Evolutionary conservation across 2,113 vertebrate genomes (phyloP), one percentile per base, ranked within the genome.

Genomic region (Corydoras maculifer): DNA sequence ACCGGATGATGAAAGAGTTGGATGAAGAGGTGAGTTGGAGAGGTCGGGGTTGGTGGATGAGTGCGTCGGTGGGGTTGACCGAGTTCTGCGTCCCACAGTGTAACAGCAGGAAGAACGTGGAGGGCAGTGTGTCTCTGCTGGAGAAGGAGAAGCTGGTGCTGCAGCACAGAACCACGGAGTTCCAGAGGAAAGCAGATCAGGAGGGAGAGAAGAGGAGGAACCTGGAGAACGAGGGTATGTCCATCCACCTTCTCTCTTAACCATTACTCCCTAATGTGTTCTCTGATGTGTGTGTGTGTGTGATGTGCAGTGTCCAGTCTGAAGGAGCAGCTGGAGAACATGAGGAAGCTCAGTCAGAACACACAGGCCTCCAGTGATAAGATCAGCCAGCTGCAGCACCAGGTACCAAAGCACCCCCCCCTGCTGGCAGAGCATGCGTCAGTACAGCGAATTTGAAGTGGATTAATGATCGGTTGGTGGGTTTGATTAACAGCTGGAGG

Each of bases 1-100:
- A 99, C 81, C 98, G 96, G 88, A 92, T 98, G 78, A 92, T 94
- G 86, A 99, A 97, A 84, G 96, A 99, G 83, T 85, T 99, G 84
- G 96, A 98, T 82, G 96, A 98, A 88, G 96, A 99, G 92, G 97
- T 99, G 89, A 77, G 81, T 48, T 43, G 35, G 35, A 43, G 35
- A 43, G 4, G 35, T 43, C 4, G 35, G 35, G 7, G 35, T 5
- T 43, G 35, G 35, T 43, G 35, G 35, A 43, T 8, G 35, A 43
- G 35, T 4, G 35, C 35, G 7, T 43, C 4, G 35, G 35, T 4
- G 35, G 35, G 1, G 35, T 8, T 43, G 35, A 43, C 4, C 35
- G 35, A 43, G 35, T 8, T 43, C 35, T 43, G 35, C 7, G 60
- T 70, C 48, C 69, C 25, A 68, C 82, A 90, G 90, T 79, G 79